phyloP scores from a whole-genome alignment of 2,797 vertebrate species.

The Masticophis lateralis region DNA sequence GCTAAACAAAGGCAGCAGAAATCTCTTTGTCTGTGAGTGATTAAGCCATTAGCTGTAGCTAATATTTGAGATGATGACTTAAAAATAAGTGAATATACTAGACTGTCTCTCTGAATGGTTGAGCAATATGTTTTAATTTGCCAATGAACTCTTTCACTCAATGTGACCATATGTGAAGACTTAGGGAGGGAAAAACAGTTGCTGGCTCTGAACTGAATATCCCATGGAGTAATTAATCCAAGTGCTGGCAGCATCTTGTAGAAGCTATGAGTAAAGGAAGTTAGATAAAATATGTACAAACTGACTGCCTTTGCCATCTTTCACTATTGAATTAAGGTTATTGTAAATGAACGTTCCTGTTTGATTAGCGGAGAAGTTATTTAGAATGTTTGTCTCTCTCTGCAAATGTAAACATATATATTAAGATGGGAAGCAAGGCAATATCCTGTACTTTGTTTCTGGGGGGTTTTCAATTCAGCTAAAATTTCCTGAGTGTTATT shows the following conservation, averaged over 20 bases:
- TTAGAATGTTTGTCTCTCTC: background rate
- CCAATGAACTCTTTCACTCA: background rate
- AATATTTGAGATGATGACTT: background rate
- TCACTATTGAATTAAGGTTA: background rate
- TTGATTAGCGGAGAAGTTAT: background rate
- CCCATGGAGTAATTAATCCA: background rate
- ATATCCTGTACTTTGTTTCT: background rate
- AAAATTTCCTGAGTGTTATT: slow-evolving; percentile 6
- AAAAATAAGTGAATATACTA: slow-evolving; percentile 1
- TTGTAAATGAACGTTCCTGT: background rate
- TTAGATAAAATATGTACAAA: background rate
- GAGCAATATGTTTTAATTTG: slow-evolving; percentile 2
- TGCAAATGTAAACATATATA: background rate
- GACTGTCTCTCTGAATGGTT: background rate
- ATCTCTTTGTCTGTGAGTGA: background rate
- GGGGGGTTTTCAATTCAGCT: background rate
- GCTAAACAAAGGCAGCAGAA: background rate
- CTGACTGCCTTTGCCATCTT: background rate
- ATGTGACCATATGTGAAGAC: background rate
- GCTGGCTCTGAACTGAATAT: background rate
- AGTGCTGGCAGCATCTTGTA: background rate
- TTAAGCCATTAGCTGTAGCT: slow-evolving; percentile 19
- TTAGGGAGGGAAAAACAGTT: background rate
- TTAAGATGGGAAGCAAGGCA: background rate
- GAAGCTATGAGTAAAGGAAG: background rate